Base-by-base conservation (phyloP, 1,140 invertebrate genomes). In the Drosophila tropicalis region DNA sequence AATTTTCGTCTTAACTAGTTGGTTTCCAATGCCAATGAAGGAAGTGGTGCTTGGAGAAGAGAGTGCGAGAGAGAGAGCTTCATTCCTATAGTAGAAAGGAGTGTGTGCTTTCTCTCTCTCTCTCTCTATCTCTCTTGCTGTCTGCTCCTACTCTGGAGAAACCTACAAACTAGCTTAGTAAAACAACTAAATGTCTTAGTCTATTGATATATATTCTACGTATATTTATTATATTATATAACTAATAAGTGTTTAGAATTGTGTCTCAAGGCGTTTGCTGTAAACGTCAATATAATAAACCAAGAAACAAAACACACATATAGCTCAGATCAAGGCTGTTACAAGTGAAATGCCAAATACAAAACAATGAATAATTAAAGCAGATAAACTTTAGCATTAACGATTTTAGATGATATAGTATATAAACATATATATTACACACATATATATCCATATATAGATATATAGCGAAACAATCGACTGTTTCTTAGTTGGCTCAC, bases 271-370 rank as follows among this genome's bases (percentile, higher is more conserved):
- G 47, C 36, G 58, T 78, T 10, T 9, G 7, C 54, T 77, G 75
- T 78, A 78, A 78, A 68, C 71, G 58, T 77, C 62, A 63, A 79
- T 76, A 70, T 70, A 75, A 0, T 10, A 78, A 74, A 61, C 2
- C 25, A 25, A 25, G 0, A 29, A 29, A 78, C 1, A 36, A 78
- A 74, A 64, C 58, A 69, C 22, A 51, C 44, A 51, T 55, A 82
- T 85, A 86, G 83, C 83, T 86, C 83, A 86, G 62, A 85, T 51
- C 74, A 70, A 87, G 82, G 83, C 83, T 86, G 83, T 77, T 77
- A 25, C 41, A 44, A 25, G 44, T 22, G 22, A 63, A 71, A 57
- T 77, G 68, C 74, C 44, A 66, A 58, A 76, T 29, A 29, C 73
- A 29, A 61, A 36, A 29, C 54, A 36, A 57, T 58, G 17, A 51